Base-by-base conservation (phyloP, 1,140 invertebrate genomes). In the Rhopalosiphum maidis region DNA sequence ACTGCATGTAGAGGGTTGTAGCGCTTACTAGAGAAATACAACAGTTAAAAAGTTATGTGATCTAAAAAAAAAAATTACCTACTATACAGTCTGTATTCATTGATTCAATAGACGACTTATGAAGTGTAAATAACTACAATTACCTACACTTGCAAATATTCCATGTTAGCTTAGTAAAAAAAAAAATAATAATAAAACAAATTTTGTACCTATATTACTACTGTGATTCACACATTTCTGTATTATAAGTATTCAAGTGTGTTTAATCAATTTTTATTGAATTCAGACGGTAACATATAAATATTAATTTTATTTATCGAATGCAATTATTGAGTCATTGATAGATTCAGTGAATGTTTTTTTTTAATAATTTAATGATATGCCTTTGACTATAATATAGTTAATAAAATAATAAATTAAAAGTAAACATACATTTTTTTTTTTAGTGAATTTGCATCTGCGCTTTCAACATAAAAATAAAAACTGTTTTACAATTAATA, bases 211-310 rank as follows among this genome's bases (percentile, higher is more conserved):
- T 85, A 85, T 86, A 46, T 25, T 23, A 30, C 30, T 68, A n/a
- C 15, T 4, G 22, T 41, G 22, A 25, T 85, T 68, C 18, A n/a
- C 37, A 7, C 15, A 86, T 18, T 86, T 43, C 25, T 46, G 2
- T 46, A 18, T 30, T 46, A 43, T 46, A 46, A 11, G 46, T 15
- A 22, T 48, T 30, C 46, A 51, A 21, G 30, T 87, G 1, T 48
- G 43, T 48, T 87, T 11, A n/a, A 87, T 87, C 46, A 51, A 35
- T n/a, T 87, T 87, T 46, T 46, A 87, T 48, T 87, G 86, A 87
- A n/a, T 18, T n/a, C 46, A n/a, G 30, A 87, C 46, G 1, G 37
- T 68, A 68, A 18, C 21, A 51, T 87, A 30, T 87, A n/a, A 7
- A 2, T 87, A 48, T 48, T 21, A 48, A 35, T 48, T 87, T 46